phyloP scores from a whole-genome alignment of 2,888 invertebrate genomes.

The Cheiracanthium punctorium region DNA sequence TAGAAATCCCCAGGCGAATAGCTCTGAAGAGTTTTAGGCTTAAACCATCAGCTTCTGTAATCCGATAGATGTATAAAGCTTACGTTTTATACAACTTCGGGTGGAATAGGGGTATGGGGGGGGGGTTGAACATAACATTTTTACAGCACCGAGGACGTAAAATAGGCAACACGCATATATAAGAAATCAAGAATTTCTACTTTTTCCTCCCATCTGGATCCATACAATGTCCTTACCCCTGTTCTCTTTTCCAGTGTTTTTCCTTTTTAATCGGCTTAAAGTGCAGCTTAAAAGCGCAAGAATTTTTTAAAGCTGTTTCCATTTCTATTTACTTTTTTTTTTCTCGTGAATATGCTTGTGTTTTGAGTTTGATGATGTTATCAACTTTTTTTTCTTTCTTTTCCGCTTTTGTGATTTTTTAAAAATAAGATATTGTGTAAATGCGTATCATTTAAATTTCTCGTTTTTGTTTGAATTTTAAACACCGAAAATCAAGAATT shows the following conservation, averaged over 20 bases:
- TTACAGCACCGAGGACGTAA: neutral
- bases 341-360: neutral
- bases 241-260: conserved; percentile 21
- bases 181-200: conserved; percentile 28
- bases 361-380: neutral
- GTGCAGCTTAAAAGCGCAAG: conserved; percentile 25
- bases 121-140: neutral
- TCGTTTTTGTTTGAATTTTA: too few relatives aligned
- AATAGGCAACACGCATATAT: conserved; percentile 23
- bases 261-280: conserved; percentile 57
- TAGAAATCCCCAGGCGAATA: conserved; percentile 25
- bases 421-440: too few relatives aligned
- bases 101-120: neutral
- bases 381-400: too few relatives aligned
- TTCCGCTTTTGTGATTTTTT: too few relatives aligned
- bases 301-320: neutral
- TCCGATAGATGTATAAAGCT: conserved; percentile 23
- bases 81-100: neutral
- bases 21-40: conserved; percentile 34
- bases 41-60: conserved; percentile 47
- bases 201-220: neutral
- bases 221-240: conserved; percentile 8
- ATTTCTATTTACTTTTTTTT: conserved; percentile 3
- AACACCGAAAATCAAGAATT: too few relatives aligned
- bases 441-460: too few relatives aligned